Evolutionary conservation across 53 echinoderm and acorn worm genomes (phyloP).

Genomic region (Patiria pectinifera): DNA sequence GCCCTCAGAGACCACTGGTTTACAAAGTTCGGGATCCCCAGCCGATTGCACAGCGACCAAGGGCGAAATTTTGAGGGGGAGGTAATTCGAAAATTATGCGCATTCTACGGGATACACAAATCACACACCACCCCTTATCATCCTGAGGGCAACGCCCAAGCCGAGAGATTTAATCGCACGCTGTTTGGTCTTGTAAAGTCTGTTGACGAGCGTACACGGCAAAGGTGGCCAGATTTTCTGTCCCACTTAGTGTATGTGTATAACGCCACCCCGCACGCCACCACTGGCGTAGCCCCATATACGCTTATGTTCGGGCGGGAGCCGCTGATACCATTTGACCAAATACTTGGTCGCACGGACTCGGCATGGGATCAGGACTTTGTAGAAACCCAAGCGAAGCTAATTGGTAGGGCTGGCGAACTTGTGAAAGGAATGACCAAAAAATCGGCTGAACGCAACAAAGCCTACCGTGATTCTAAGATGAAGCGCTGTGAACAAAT

Average conservation of each 20-base stretch:
- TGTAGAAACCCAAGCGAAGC: not conserved
- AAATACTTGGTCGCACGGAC: constrained; percentile 25
- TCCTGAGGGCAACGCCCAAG: constrained; percentile 54
- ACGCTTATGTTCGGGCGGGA: constrained; percentile 48
- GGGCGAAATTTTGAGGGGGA: constrained; percentile 82
- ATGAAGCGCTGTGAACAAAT: not conserved
- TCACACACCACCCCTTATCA: constrained; percentile 42
- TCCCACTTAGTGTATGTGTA: constrained; percentile 36
- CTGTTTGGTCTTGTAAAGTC: constrained; percentile 29
- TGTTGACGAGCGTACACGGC: not conserved
- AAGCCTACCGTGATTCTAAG: not conserved
- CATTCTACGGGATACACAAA: constrained; percentile 35
- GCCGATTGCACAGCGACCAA: constrained; percentile 80
- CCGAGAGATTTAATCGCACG: constrained; percentile 40
- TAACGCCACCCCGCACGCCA: constrained; percentile 31
- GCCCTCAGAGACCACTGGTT: constrained; percentile 75
- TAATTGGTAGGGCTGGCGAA: not conserved
- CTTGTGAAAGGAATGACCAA: not conserved
- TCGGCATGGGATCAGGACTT: constrained; percentile 47
- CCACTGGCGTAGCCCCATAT: constrained; percentile 36
- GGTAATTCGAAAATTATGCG: constrained; percentile 57
- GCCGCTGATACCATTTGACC: constrained; percentile 41
- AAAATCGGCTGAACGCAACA: not conserved
- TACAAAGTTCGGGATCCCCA: constrained; percentile 76
- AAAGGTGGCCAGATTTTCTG: constrained; percentile 28